phyloP scores from a whole-genome alignment of 2,113 vertebrate species.

The Egretta garzetta region DNA sequence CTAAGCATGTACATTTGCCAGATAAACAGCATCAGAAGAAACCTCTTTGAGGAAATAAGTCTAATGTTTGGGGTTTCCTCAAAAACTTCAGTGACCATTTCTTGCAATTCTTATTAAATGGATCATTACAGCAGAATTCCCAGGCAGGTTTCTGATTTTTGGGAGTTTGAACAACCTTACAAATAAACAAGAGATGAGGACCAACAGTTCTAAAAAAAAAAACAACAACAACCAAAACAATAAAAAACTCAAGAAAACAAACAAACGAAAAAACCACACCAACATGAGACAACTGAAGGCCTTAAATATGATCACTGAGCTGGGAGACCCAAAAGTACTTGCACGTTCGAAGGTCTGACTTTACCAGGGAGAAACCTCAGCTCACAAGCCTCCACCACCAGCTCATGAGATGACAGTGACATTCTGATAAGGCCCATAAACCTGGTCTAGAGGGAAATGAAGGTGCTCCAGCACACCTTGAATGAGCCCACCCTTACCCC shows the following conservation, averaged over 20 bases:
- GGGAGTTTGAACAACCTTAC: neutral
- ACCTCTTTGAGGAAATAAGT: neutral
- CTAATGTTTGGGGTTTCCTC: neutral
- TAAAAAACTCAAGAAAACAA: neutral
- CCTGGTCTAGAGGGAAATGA: neutral
- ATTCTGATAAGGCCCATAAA: neutral
- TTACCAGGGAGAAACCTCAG: neutral
- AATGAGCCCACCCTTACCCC: neutral
- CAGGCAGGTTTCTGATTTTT: neutral
- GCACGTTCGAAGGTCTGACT: neutral
- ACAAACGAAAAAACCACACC: neutral
- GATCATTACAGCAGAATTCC: neutral
- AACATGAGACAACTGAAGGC: neutral
- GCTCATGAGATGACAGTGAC: neutral
- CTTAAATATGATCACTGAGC: neutral
- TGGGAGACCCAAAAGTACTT: neutral
- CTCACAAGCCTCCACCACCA: neutral
- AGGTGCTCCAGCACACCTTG: neutral
- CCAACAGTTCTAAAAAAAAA: neutral
- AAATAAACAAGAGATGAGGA: neutral
- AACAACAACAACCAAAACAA: too few relatives aligned
- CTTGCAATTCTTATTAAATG: neutral
- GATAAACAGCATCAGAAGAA: neutral
- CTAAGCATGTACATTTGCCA: neutral
- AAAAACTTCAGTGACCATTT: neutral